Evolutionary conservation across 2,888 invertebrate genomes (phyloP), one percentile per base, ranked within the genome.

Genomic region (Xestobium rufovillosum): DNA sequence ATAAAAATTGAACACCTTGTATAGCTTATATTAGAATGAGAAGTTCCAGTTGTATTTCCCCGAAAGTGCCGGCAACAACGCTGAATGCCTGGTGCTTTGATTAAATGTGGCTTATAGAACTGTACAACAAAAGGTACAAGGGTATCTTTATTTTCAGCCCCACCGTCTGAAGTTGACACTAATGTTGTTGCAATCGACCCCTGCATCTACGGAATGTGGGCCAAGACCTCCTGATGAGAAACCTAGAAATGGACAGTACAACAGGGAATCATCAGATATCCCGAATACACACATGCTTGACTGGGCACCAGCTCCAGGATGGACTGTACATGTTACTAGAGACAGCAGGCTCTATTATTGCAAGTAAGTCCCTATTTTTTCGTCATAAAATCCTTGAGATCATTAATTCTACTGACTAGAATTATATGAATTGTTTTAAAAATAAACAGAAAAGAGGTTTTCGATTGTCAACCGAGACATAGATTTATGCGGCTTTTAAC

Each of bases 321-420:
- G 84, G 83, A 84, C 81, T 10, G 80, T 79, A n/a, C 84, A 85
- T 62, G 72, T 76, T 42, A 80, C 78, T 58, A 77, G 79, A 53
- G 84, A 84, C 59, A 86, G 87, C 44, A 73, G 88, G 52, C 76
- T 85, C 42, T 90, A 88, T 67, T 91, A 86, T 72, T 88, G 89
- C 83, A 89, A 91, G 90, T 90, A 68, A 80, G 87, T 75, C 14
- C 8, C 26, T 29, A 31, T 27, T 27, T 9, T 27, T 49, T 19
- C 52, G n/a, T n/a, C n/a, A n/a, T n/a, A n/a, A n/a, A n/a, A n/a
- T n/a, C n/a, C n/a, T n/a, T n/a, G n/a, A n/a, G n/a, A n/a, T n/a
- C n/a, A n/a, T n/a, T n/a, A n/a, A n/a, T n/a, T n/a, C n/a, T n/a
- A n/a, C n/a, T n/a, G n/a, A n/a, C n/a, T n/a, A n/a, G n/a, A n/a